Evolutionary conservation across 2,113 vertebrate species (phyloP).

Genomic region (Passer domesticus): DNA sequence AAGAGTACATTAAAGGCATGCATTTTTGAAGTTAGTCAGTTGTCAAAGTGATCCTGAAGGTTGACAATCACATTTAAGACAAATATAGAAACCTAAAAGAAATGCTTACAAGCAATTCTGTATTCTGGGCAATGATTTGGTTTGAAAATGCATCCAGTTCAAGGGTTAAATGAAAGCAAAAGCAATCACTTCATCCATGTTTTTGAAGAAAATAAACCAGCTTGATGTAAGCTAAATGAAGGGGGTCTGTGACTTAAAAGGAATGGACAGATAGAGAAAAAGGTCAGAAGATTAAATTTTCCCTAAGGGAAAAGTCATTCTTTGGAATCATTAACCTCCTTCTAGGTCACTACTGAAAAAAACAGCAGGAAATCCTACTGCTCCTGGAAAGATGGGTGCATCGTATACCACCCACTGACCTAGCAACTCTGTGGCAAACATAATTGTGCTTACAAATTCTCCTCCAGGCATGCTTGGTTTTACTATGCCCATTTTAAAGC

Average conservation of each 20-base stretch:
- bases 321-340: conserved; percentile 82
- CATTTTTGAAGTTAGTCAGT: conserved; percentile 58
- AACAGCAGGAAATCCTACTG: conserved; percentile 75
- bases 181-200: conserved; percentile 72
- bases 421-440: conserved; percentile 41
- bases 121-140: conserved; percentile 11
- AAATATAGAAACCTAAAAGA: conserved; percentile 57
- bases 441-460: conserved; percentile 44
- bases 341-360: conserved; percentile 80
- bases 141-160: conserved; percentile 66
- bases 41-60: conserved; percentile 48
- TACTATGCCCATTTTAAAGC: conserved; percentile 66
- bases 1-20: conserved; percentile 55
- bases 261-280: conserved; percentile 80
- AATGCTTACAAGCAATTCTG: conserved; percentile 7
- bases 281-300: conserved; percentile 81
- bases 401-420: conserved; percentile 65
- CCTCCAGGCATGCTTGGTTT: conserved; percentile 64
- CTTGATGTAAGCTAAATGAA: conserved; percentile 79
- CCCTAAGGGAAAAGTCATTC: conserved; percentile 79
- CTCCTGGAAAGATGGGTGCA: conserved; percentile 72
- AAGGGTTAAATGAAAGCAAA: conserved; percentile 77
- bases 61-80: conserved; percentile 46
- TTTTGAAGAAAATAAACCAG: conserved; percentile 81
- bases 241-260: conserved; percentile 76